A percentile compares a stretch with the other conserved stretches of the same genome.
Evolutionary conservation across 2,797 vertebrate genomes (phyloP).

Genomic region (Rhynchonycteris naso): DNA sequence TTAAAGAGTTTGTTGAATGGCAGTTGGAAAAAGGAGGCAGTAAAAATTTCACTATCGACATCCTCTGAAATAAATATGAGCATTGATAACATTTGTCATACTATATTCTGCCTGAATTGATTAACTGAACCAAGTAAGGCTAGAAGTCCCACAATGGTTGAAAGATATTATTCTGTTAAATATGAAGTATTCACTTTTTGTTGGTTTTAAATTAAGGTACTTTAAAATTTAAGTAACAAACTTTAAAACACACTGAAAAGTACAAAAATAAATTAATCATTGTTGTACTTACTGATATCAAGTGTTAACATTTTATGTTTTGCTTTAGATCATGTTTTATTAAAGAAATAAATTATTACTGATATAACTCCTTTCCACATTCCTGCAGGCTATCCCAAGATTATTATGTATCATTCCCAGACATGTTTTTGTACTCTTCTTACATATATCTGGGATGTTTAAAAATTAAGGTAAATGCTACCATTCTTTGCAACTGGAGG

Average conservation of each 20-base stretch:
- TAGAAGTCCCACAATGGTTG: not conserved
- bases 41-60: not conserved
- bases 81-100: not conserved
- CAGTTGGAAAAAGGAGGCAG: not conserved
- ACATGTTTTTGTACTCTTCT: not conserved
- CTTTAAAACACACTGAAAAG: not conserved
- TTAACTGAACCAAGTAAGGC: not conserved
- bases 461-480: not conserved
- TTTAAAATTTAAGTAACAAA: conserved; percentile 2
- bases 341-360: conserved; percentile 13
- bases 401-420: not conserved
- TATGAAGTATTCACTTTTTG: not conserved
- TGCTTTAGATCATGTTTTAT: conserved; percentile 15
- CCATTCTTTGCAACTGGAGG: not conserved
- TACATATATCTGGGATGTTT: not conserved
- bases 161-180: not conserved
- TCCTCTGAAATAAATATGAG: not conserved
- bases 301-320: conserved; percentile 22
- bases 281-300: not conserved
- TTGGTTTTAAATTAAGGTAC: not conserved
- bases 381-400: not conserved
- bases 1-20: not conserved
- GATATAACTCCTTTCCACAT: not conserved
- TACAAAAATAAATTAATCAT: not conserved
- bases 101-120: not conserved